These are phyloP conservation scores for Clarias gariepinus DNA, from an alignment of 2,113 vertebrate species.

Conservation along the genomic window DNA sequence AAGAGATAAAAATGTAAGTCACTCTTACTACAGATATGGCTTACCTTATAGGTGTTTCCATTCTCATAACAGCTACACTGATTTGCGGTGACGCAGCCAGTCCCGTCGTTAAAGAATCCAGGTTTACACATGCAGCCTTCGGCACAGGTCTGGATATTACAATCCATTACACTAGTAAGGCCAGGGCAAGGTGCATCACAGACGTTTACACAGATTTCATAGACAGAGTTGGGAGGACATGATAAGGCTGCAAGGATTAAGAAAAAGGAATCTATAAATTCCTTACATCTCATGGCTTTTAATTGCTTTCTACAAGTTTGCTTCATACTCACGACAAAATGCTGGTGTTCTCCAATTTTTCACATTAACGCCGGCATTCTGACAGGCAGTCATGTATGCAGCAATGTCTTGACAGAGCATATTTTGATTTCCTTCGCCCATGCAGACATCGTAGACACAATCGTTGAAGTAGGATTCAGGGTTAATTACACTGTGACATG, in stretches of 20 bases:
- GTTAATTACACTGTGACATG: conserved; percentile 57
- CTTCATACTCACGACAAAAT: conserved; percentile 53
- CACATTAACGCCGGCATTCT: conserved; percentile 47
- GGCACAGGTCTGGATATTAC: conserved; percentile 50
- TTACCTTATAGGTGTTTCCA: conserved; percentile 71
- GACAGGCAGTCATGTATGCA: conserved; percentile 57
- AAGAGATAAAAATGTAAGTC: no score
- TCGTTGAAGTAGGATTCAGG: conserved; percentile 59
- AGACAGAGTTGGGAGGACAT: conserved; percentile 73
- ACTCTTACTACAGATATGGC: neutral
- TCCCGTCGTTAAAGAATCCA: conserved; percentile 58
- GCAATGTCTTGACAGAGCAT: conserved; percentile 53
- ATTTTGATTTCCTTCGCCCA: conserved; percentile 27
- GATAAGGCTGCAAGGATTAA: conserved; percentile 49
- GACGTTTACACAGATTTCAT: conserved; percentile 64
- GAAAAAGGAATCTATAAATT: neutral
- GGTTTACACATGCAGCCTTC: conserved; percentile 77
- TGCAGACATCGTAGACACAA: conserved; percentile 60
- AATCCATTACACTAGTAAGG: conserved; percentile 27
- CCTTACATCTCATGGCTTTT: neutral
- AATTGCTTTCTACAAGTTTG: neutral
- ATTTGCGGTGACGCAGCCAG: conserved; percentile 62
- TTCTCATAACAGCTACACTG: conserved; percentile 73
- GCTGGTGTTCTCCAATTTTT: conserved; percentile 56
- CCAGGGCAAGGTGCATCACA: conserved; percentile 67